These are phyloP conservation scores for Drosophila yakuba DNA, from an alignment of 1,140 invertebrate species.

Conservation along the genomic window DNA sequence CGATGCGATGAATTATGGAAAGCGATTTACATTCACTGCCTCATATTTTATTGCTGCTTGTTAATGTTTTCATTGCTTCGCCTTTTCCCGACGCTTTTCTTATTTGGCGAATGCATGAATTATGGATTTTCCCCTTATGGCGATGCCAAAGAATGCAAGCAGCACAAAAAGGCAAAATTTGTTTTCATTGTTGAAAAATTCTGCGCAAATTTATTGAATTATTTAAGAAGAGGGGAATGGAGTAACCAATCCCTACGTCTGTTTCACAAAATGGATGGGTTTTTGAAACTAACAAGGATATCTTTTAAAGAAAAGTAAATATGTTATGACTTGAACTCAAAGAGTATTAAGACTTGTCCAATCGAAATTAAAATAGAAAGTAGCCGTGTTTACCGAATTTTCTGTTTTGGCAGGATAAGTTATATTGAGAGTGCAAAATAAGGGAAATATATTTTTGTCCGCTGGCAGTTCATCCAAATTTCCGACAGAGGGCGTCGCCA, in stretches of 20 bases:
- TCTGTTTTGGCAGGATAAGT: not conserved
- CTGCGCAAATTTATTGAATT: conserved; percentile 66
- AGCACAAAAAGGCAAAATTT: conserved; percentile 51
- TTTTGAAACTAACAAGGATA: not conserved
- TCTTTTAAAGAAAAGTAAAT: conserved; percentile 2
- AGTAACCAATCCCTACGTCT: not conserved
- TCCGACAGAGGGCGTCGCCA: conserved; percentile 1
- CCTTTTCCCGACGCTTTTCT: conserved; percentile 39
- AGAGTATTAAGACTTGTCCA: no score
- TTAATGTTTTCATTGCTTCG: conserved; percentile 73
- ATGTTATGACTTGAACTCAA: no score
- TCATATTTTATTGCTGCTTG: conserved; percentile 79
- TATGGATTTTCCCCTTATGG: conserved; percentile 75
- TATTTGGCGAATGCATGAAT: conserved; percentile 80
- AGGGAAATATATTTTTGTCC: not conserved
- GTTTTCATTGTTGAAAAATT: conserved; percentile 66
- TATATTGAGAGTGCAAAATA: no score
- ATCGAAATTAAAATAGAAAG: not conserved
- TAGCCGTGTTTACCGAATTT: not conserved
- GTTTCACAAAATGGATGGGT: conserved; percentile 11
- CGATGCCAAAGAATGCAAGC: conserved; percentile 52
- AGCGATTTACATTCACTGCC: conserved; percentile 74
- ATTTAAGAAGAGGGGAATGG: conserved; percentile 11
- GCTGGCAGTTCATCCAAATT: not conserved
- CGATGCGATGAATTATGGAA: conserved; percentile 75